These are phyloP conservation scores for Dermolepida albohirtum DNA, from an alignment of 2,888 invertebrate species.

Conservation along the genomic window DNA sequence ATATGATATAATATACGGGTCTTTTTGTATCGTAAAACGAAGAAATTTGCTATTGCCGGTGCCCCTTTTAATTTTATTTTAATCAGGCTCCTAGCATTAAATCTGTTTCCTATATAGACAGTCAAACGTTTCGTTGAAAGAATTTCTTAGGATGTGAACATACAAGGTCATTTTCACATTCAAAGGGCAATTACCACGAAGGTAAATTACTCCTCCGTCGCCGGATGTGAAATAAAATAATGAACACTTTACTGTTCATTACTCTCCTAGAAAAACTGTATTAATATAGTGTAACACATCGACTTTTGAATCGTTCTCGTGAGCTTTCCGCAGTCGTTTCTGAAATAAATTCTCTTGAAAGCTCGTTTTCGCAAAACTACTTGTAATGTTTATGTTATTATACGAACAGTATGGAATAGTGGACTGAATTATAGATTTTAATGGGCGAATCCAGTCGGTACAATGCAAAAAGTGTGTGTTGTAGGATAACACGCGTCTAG, in stretches of 20 bases:
- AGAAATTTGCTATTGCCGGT: no score
- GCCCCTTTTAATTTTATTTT: no score
- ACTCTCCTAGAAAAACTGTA: constrained; percentile 14
- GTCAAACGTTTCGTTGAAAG: constrained; percentile 7
- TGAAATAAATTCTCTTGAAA: constrained; percentile 22
- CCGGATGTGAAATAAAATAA: constrained; percentile 35
- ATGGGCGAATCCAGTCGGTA: constrained; percentile 19
- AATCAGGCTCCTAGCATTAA: no score
- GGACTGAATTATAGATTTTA: constrained; percentile 30
- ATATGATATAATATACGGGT: no score
- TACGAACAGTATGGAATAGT: constrained; percentile 12
- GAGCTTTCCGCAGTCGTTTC: constrained; percentile 5
- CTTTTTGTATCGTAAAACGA: no score
- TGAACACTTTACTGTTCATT: constrained; percentile 10
- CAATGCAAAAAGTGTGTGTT: constrained; percentile 1
- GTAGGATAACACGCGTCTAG: background rate
- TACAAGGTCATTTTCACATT: constrained; percentile 1
- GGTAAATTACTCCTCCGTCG: constrained; percentile 17
- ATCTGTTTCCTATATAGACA: no score
- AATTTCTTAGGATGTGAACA: background rate
- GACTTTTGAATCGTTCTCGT: constrained; percentile 9
- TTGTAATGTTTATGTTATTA: constrained; percentile 28
- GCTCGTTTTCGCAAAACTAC: constrained; percentile 16
- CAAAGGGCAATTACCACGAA: constrained; percentile 27
- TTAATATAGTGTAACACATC: constrained; percentile 1